Evolutionary conservation across 2,888 invertebrate species (phyloP).

Genomic region (Calameuta pallipes): DNA sequence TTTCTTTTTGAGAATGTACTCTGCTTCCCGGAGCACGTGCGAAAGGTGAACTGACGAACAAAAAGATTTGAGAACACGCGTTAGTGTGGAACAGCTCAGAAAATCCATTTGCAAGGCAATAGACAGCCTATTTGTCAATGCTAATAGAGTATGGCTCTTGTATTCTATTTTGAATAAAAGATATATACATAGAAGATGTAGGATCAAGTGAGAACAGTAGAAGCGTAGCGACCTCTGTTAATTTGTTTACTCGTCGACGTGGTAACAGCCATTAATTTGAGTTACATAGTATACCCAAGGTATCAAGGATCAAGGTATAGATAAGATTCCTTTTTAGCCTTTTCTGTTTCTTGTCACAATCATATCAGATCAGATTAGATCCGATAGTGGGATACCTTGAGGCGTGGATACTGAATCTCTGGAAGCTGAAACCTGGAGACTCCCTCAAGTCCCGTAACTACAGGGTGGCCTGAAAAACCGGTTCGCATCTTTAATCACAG

Average conservation of each 20-base stretch:
- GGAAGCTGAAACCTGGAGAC: neutral
- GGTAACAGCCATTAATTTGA: neutral
- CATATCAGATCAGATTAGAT: neutral
- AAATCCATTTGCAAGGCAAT: constrained; percentile 21
- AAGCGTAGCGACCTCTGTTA: neutral
- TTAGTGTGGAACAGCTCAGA: neutral
- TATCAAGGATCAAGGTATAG: neutral
- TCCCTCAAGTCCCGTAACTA: constrained; percentile 20
- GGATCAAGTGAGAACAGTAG: neutral
- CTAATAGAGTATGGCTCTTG: constrained; percentile 5
- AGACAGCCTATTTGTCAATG: constrained; percentile 15
- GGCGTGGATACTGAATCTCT: neutral
- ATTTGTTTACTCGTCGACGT: neutral
- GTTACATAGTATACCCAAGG: neutral
- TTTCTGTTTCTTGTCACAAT: neutral
- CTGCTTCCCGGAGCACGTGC: neutral
- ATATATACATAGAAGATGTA: neutral
- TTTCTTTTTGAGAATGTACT: neutral
- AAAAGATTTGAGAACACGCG: neutral
- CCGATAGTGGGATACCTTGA: neutral
- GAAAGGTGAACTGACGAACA: neutral
- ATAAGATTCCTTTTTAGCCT: neutral
- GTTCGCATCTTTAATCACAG: constrained; percentile 42
- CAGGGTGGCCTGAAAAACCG: constrained; percentile 49
- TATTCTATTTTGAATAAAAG: no score